Evolutionary conservation across 1,140 invertebrate species (phyloP).

Genomic region (Drosophila sturtevanti): DNA sequence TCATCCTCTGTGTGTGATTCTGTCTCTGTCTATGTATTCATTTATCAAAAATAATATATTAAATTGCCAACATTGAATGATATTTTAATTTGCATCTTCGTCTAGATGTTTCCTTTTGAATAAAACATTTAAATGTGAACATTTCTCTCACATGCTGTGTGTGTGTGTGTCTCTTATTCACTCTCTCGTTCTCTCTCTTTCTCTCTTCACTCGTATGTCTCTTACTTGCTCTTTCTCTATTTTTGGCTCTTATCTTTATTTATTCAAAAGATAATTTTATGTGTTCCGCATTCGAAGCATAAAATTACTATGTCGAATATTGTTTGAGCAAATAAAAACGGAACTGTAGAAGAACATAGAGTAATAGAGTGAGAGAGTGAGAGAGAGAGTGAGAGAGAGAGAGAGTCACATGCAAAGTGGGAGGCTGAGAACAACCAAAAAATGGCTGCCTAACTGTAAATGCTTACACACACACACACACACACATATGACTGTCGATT

Average conservation of each 20-base stretch:
- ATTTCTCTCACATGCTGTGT: conserved; percentile 39
- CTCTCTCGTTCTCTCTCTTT: not conserved
- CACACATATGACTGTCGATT: not conserved
- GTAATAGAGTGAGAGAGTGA: too few species aligned
- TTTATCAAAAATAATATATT: conserved; percentile 82
- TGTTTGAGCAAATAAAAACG: conserved; percentile 81
- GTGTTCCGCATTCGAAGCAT: conserved; percentile 81
- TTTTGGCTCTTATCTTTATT: conserved; percentile 75
- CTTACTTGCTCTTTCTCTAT: not conserved
- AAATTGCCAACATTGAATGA: conserved; percentile 81
- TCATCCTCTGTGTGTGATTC: conserved; percentile 12
- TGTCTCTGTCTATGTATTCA: conserved; percentile 58
- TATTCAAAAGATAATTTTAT: conserved; percentile 82
- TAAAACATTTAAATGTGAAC: conserved; percentile 77
- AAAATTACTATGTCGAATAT: conserved; percentile 82
- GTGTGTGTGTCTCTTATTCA: conserved; percentile 2
- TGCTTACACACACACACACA: not conserved
- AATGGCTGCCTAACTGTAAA: conserved; percentile 70
- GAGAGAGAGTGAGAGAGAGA: conserved; percentile 39
- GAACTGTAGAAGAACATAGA: conserved; percentile 50
- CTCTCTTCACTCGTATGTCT: too few species aligned
- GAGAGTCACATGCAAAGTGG: conserved; percentile 74
- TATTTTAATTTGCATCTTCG: conserved; percentile 81
- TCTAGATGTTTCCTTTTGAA: conserved; percentile 79
- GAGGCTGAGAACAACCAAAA: conserved; percentile 58